Base-by-base conservation (phyloP, 2,888 invertebrate genomes). In the Halictus quadricinctus region DNA sequence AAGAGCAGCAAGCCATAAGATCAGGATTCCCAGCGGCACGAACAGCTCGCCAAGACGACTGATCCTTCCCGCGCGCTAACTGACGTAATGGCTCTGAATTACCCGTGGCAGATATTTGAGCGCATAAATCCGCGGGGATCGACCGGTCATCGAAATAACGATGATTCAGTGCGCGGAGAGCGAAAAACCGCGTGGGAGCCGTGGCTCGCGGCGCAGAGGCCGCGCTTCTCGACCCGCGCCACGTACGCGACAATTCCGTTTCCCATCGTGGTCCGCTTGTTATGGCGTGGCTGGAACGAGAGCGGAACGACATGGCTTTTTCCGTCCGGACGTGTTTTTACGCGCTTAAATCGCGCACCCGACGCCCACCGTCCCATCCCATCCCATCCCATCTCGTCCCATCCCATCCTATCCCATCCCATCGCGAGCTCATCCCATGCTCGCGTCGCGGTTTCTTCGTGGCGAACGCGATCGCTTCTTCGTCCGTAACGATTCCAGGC, bases 401-500 rank as follows among this genome's bases (percentile, higher is more conserved):
- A 18, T 21, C 54, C 54, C 54, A 58, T n/a, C 60, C 25, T 13
- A 29, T 7, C 29, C 15, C 64, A 29, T 13, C 64, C 29, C 64
- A 15, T 29, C 25, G 7, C 29, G 64, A 64, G 8, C 64, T 15
- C 64, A 25, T 29, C 64, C 29, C 64, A 36, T 15, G 29, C 15
- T 58, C n/a, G 70, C 54, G 72, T 64, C 72, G 73, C 72, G 64
- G 54, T 79, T 81, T 84, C 81, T 83, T 88, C 72, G 80, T 64
- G 41, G 74, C 60, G 29, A n/a, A 25, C 36, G 25, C 87, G 77
- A 83, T 77, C 85, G 80, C 74, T 78, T 74, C 79, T 85, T 86
- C 77, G 25, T 73, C 12, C 74, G 79, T 83, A 89, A 89, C 88
- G 84, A 87, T 87, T 85, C 86, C 84, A 84, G 84, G 72, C 76